A percentile compares a stretch with the other conserved stretches of the same genome.
phyloP scores from a whole-genome alignment of 2,113 vertebrate species.

The Pituophis catenifer region DNA sequence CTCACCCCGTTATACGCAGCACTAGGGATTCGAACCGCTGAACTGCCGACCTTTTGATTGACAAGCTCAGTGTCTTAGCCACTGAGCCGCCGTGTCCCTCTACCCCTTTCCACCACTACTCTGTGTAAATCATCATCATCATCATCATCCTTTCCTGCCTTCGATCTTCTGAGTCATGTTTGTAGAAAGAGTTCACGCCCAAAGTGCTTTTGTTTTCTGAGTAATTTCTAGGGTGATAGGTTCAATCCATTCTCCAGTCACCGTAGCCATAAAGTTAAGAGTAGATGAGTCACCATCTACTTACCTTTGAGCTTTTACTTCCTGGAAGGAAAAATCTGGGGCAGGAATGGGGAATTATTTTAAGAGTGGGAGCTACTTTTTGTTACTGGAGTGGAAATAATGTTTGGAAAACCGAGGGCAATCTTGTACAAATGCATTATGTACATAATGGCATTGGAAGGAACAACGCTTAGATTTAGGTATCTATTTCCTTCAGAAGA shows the following conservation, averaged over 20 bases:
- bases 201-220: not conserved
- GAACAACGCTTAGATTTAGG: not conserved
- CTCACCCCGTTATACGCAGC: too few relatives aligned
- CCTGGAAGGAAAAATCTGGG: not conserved
- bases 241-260: not conserved
- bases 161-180: not conserved
- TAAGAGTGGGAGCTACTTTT: not conserved
- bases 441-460: not conserved
- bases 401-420: not conserved
- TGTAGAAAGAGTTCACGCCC: slow-evolving; percentile 7
- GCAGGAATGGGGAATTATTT: not conserved
- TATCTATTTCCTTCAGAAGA: not conserved
- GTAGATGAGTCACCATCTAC: not conserved
- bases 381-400: not conserved
- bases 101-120: not conserved
- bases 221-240: not conserved
- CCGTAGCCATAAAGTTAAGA: not conserved
- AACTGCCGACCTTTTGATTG: too few relatives aligned
- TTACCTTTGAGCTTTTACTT: not conserved
- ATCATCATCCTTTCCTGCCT: too few relatives aligned
- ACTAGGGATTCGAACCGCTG: too few relatives aligned
- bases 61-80: too few relatives aligned
- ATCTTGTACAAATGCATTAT: not conserved
- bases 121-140: not conserved
- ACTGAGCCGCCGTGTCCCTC: too few relatives aligned